Percentiles rank a stretch among this genome's conserved stretches.
Evolutionary conservation across 2,797 vertebrate genomes (phyloP).

Genomic region (Pitangus sulphuratus): DNA sequence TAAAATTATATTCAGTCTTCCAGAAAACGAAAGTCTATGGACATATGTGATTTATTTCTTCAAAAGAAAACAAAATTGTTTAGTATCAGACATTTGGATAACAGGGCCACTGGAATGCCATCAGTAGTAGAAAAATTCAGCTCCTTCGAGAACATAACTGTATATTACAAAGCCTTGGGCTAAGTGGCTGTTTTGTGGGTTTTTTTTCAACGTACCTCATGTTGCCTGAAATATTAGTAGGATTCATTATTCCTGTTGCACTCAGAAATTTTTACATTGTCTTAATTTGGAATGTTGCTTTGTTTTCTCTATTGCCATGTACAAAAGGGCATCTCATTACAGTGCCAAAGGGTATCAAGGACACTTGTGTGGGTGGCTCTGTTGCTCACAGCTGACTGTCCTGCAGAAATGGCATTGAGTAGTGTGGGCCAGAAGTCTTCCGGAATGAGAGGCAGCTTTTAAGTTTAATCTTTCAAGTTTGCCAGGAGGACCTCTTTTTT

Average conservation of each 20-base stretch:
- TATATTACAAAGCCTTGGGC: not conserved
- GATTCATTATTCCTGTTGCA: not conserved
- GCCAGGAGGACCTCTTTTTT: not conserved
- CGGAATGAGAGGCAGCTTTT: not conserved
- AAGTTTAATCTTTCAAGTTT: slow-evolving; percentile 54
- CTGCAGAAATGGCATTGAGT: slow-evolving; percentile 23
- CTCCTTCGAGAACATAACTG: not conserved
- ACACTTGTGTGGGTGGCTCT: not conserved
- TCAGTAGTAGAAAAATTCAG: not conserved
- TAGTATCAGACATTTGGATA: not conserved
- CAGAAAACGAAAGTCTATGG: not conserved
- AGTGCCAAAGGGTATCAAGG: rapidly evolving
- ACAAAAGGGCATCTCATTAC: not conserved
- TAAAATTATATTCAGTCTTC: slow-evolving; percentile 71
- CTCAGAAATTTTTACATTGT: not conserved
- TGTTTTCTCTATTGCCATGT: not conserved
- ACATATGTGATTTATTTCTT: slow-evolving; percentile 14
- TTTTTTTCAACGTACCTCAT: not conserved
- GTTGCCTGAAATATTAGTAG: not conserved
- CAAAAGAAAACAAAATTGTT: not conserved
- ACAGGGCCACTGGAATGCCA: not conserved
- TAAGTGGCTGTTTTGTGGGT: not conserved
- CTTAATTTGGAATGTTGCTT: not conserved
- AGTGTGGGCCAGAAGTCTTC: slow-evolving; percentile 36
- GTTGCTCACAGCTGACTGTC: not conserved